These are phyloP conservation scores for Cyprinodon brontotheroides DNA, from an alignment of 2,113 vertebrate species.

Conservation along the genomic window DNA sequence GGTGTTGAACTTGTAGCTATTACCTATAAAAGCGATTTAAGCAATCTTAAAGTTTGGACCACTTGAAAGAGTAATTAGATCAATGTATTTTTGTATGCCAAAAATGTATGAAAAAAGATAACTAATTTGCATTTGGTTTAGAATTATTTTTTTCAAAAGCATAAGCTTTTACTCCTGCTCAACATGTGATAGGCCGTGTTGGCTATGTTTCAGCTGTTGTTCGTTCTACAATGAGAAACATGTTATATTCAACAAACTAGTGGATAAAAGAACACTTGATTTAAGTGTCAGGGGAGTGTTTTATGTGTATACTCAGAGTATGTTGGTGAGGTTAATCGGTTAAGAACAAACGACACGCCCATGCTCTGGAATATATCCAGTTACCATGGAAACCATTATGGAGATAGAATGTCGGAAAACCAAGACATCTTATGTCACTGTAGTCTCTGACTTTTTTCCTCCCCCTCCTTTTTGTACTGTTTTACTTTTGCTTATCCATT, in stretches of 20 bases:
- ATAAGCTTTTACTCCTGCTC: neutral
- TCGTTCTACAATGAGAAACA: neutral
- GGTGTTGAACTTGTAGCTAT: no score
- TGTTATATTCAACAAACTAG: neutral
- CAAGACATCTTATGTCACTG: conserved; percentile 70
- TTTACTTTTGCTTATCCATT: conserved; percentile 13
- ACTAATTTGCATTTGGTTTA: neutral
- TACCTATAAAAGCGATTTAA: neutral
- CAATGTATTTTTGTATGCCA: no score
- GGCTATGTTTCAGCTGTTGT: neutral
- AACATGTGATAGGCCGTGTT: neutral
- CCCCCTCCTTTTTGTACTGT: conserved; percentile 19
- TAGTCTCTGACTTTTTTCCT: conserved; percentile 34
- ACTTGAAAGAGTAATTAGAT: neutral
- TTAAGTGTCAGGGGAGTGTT: conserved; percentile 26
- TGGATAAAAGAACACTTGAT: conserved; percentile 14
- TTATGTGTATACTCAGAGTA: conserved; percentile 52
- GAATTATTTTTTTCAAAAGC: neutral
- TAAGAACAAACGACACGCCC: conserved; percentile 65
- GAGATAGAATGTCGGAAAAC: conserved; percentile 59
- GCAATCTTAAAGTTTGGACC: neutral
- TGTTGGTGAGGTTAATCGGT: conserved; percentile 70
- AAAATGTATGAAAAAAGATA: no score
- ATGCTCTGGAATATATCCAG: conserved; percentile 72
- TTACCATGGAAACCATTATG: conserved; percentile 74